These are phyloP conservation scores for Trachelus troglodyta DNA, from an alignment of 2,888 invertebrate genomes.

Conservation along the genomic window DNA sequence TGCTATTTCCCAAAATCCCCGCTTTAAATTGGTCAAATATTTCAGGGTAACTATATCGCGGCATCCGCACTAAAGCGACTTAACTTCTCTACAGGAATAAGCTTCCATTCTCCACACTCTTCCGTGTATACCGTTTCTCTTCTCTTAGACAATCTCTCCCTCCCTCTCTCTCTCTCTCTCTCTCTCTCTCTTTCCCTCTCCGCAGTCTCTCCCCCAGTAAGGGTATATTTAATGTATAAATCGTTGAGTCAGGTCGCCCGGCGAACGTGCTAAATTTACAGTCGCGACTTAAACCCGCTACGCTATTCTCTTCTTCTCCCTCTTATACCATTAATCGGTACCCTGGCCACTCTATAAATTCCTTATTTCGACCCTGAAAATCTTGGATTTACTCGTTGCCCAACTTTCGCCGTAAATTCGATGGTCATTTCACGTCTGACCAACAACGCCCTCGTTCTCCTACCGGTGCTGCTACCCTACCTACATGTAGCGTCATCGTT, in stretches of 20 bases:
- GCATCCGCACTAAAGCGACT: background rate
- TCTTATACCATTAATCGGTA: constrained; percentile 22
- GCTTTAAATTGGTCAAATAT: constrained; percentile 11
- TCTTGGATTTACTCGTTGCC: constrained; percentile 14
- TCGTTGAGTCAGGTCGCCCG: constrained; percentile 13
- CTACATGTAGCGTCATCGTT: background rate
- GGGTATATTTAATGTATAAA: constrained; percentile 14
- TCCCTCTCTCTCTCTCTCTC: background rate
- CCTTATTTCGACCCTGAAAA: constrained; percentile 24
- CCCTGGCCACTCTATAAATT: constrained; percentile 23
- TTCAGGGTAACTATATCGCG: background rate
- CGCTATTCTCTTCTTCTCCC: background rate
- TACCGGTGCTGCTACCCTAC: background rate
- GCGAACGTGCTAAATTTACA: constrained; percentile 23
- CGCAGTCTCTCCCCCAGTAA: background rate
- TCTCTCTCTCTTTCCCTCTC: background rate
- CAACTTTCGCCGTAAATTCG: background rate
- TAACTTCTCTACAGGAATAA: background rate
- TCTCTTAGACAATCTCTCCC: background rate
- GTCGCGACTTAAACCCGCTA: constrained; percentile 8
- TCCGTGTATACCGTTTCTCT: background rate
- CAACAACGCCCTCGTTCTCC: background rate
- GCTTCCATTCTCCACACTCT: background rate
- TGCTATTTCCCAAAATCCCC: constrained; percentile 11
- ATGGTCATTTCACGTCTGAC: constrained; percentile 12